Percentiles rank a stretch among this genome's conserved stretches.
Evolutionary conservation across 2,888 invertebrate species (phyloP).

Genomic region (Smittia sp.): DNA sequence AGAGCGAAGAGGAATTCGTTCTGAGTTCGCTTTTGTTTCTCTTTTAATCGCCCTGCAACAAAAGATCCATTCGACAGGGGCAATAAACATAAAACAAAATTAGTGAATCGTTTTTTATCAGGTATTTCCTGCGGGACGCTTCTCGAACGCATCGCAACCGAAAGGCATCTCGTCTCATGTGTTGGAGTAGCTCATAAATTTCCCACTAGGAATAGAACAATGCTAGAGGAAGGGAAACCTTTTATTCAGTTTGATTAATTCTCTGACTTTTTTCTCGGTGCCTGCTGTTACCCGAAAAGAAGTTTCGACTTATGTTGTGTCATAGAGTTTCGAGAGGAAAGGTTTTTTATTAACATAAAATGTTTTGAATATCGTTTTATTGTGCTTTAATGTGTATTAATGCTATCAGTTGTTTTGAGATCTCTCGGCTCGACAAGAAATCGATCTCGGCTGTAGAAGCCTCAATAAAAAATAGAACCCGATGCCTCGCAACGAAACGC

Average conservation of each 20-base stretch:
- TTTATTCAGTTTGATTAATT: constrained; percentile 10
- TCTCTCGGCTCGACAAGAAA: not conserved
- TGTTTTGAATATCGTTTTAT: constrained; percentile 38
- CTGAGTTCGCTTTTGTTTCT: not conserved
- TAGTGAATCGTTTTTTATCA: constrained; percentile 32
- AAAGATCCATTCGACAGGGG: constrained; percentile 18
- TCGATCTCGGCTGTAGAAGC: not conserved
- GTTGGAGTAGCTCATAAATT: constrained; percentile 9
- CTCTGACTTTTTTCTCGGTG: not conserved
- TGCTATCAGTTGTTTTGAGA: constrained; percentile 18
- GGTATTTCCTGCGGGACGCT: constrained; percentile 33
- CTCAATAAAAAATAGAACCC: not conserved
- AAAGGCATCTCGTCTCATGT: not conserved
- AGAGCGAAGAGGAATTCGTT: not conserved
- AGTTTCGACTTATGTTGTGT: constrained; percentile 25
- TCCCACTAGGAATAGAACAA: not conserved
- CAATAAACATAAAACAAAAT: constrained; percentile 36
- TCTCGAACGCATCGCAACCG: not conserved
- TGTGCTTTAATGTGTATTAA: constrained; percentile 34
- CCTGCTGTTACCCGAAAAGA: constrained; percentile 10
- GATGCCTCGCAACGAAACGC: not conserved
- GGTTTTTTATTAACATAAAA: constrained; percentile 35
- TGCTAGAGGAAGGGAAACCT: not conserved
- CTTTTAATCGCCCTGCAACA: not conserved
- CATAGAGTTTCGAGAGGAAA: not conserved